Conservation (phyloP, 1,140 invertebrate species). For the Sarcophaga bullata region DNA sequence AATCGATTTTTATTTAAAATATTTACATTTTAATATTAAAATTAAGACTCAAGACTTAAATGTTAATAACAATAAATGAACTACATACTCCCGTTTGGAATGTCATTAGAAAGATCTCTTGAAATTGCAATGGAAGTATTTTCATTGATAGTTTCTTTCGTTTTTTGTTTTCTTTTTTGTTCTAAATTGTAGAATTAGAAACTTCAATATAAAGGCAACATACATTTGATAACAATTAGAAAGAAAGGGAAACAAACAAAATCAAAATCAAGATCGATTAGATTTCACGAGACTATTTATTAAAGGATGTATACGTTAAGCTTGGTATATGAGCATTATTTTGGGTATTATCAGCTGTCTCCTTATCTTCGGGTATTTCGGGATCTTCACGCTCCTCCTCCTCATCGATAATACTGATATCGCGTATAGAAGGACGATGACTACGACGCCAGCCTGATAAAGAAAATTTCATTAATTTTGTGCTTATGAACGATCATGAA, state of each 20-base stretch:
- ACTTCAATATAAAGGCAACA: no score
- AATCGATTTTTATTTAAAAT: slow-evolving; percentile 26
- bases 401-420: slow-evolving; percentile 84
- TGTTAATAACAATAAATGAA: slow-evolving; percentile 12
- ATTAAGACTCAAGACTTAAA: slow-evolving; percentile 18
- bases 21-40: slow-evolving; percentile 30
- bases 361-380: slow-evolving; percentile 63
- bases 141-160: no score
- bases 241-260: neutral
- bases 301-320: slow-evolving; percentile 44
- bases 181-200: no score
- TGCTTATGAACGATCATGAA: no score
- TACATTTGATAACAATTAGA: neutral
- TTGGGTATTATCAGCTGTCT: slow-evolving; percentile 57
- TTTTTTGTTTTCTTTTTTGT: no score
- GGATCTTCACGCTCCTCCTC: slow-evolving; percentile 73
- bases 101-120: neutral
- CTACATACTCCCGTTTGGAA: slow-evolving; percentile 4
- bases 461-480: neutral
- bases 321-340: slow-evolving; percentile 54
- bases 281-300: slow-evolving; percentile 42
- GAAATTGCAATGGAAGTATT: neutral
- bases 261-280: neutral
- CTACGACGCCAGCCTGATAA: slow-evolving; percentile 74
- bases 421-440: slow-evolving; percentile 80